Conservation (phyloP, 2,113 vertebrate genomes). For the Galeopterus variegatus region DNA sequence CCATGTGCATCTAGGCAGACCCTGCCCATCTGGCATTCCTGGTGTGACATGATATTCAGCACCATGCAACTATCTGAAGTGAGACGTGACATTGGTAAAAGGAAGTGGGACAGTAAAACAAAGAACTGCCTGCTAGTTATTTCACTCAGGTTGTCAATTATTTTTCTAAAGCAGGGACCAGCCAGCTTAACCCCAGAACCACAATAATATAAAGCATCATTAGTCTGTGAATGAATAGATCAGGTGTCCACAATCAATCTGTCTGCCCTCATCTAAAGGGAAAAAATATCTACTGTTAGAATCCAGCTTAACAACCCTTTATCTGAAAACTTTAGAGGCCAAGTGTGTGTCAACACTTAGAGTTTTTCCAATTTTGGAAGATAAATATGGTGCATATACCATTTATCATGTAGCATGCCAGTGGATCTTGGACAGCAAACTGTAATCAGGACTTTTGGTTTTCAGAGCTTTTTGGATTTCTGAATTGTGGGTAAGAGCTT, state of each 20-base stretch:
- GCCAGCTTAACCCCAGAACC: not conserved
- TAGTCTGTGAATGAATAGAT: not conserved
- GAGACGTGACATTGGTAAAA: not conserved
- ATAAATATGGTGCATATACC: accelerated
- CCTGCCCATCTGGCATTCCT: not conserved
- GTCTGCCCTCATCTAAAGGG: not conserved
- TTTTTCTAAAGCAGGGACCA: not conserved
- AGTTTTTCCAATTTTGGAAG: not conserved
- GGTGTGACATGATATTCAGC: not conserved
- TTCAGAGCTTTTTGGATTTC: slow-evolving; percentile 3
- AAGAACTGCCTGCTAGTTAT: slow-evolving; percentile 15
- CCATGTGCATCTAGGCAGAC: accelerated
- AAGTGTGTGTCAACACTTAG: not conserved
- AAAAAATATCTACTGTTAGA: not conserved
- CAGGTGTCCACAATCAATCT: not conserved
- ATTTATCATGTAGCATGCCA: not conserved
- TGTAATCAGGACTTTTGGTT: not conserved
- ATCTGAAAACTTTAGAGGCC: not conserved
- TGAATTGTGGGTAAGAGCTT: not conserved
- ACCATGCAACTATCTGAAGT: not conserved
- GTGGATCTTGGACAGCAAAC: not conserved
- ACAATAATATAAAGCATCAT: not conserved
- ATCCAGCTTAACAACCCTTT: not conserved
- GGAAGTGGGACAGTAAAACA: not conserved
- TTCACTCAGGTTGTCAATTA: not conserved